Evolutionary conservation across 2,888 invertebrate species (phyloP).

Genomic region (Merodon equestris): DNA sequence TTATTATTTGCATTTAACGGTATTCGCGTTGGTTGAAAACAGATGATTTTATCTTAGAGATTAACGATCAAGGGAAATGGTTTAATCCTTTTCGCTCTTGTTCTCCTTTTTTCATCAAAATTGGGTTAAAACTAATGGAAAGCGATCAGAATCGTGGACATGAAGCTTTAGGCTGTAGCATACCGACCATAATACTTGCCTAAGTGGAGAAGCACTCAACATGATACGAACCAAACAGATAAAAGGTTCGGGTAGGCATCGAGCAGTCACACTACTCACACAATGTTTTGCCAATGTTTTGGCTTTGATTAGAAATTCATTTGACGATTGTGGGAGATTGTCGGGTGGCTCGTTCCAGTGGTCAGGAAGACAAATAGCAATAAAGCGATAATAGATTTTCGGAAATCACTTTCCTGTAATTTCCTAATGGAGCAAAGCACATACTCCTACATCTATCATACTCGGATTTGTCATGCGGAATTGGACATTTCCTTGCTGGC

Average conservation of each 20-base stretch:
- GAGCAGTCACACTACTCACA: constrained; percentile 47
- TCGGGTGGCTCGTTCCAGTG: no score
- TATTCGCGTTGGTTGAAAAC: constrained; percentile 51
- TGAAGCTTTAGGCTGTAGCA: no score
- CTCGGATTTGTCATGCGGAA: neutral
- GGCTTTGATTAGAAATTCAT: constrained; percentile 3
- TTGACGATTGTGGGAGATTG: neutral
- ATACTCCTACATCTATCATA: neutral
- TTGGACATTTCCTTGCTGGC: no score
- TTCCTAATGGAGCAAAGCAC: neutral
- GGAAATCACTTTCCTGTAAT: no score
- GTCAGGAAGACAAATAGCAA: no score
- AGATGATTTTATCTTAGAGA: constrained; percentile 58
- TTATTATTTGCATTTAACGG: constrained; percentile 53
- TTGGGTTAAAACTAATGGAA: no score
- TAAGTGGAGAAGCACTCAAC: constrained; percentile 49
- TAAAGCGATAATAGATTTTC: no score
- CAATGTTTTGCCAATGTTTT: constrained; percentile 14
- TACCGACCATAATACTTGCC: no score
- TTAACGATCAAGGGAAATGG: constrained; percentile 50
- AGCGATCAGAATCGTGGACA: no score
- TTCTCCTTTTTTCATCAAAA: neutral
- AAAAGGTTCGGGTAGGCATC: constrained; percentile 43
- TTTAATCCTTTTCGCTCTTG: constrained; percentile 24
- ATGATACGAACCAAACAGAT: constrained; percentile 37